A percentile compares a stretch with the other conserved stretches of the same genome.
Evolutionary conservation across 2,888 invertebrate genomes (phyloP).

Genomic region (Nematopogon swammerdamellus): DNA sequence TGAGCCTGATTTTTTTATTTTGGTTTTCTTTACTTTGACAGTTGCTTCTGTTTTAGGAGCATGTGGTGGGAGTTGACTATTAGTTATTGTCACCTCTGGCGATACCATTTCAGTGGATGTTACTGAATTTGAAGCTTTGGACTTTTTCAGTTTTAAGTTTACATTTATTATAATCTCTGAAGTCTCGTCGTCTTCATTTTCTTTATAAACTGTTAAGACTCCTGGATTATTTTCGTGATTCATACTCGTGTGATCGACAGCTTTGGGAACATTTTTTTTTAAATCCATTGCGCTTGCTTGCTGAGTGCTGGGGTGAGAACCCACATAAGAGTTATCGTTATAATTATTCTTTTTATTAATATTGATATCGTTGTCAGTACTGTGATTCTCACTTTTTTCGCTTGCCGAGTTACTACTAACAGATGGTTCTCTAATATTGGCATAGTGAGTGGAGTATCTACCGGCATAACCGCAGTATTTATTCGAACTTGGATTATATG

Average conservation of each 20-base stretch:
- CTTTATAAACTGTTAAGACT: slow-evolving; percentile 26
- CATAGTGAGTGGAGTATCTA: slow-evolving; percentile 43
- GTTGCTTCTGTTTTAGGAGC: slow-evolving; percentile 41
- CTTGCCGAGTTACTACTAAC: slow-evolving; percentile 12
- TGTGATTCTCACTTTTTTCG: slow-evolving; percentile 7
- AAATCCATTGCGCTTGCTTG: too few species aligned
- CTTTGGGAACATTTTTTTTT: slow-evolving; percentile 13
- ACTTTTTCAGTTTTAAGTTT: slow-evolving; percentile 41
- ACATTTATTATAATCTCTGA: slow-evolving; percentile 45
- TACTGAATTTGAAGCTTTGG: slow-evolving; percentile 23
- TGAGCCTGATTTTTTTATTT: slow-evolving; percentile 34
- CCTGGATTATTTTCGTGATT: slow-evolving; percentile 26
- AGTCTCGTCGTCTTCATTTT: slow-evolving; percentile 36
- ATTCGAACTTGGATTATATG: slow-evolving; percentile 48
- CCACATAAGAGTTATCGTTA: too few species aligned
- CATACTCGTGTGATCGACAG: slow-evolving; percentile 10
- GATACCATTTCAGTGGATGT: slow-evolving; percentile 29
- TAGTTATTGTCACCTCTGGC: slow-evolving; percentile 40
- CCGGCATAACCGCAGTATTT: slow-evolving; percentile 47
- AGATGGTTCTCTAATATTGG: slow-evolving; percentile 32
- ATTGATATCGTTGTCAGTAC: too few species aligned
- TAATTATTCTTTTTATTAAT: too few species aligned
- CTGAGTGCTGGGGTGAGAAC: too few species aligned
- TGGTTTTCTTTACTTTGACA: slow-evolving; percentile 34
- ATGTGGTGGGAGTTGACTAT: slow-evolving; percentile 46